phyloP scores from a whole-genome alignment of 1,140 invertebrate species.

The Listronotus oregonensis region DNA sequence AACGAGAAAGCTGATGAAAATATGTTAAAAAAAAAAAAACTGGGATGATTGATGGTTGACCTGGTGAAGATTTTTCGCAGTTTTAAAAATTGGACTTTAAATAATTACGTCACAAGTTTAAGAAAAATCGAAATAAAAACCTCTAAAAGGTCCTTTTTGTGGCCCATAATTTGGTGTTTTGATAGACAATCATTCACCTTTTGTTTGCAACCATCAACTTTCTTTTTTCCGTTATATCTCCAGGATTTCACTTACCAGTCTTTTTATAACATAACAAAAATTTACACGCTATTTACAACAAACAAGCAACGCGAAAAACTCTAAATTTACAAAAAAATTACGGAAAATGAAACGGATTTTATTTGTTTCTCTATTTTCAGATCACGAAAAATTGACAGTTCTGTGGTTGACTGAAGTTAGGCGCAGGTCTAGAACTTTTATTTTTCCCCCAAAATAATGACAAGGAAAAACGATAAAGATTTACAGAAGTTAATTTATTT shows the following conservation, averaged over 20 bases:
- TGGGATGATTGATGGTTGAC: background rate
- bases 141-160: background rate
- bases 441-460: constrained; percentile 7
- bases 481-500: too few species aligned
- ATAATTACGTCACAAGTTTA: background rate
- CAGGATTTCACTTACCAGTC: constrained; percentile 38
- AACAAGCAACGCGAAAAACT: constrained; percentile 37
- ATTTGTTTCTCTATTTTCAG: constrained; percentile 35
- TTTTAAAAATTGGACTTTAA: constrained; percentile 15
- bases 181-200: constrained; percentile 46
- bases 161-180: constrained; percentile 34
- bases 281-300: constrained; percentile 43
- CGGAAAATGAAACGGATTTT: constrained; percentile 28
- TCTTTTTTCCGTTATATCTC: constrained; percentile 21
- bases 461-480: too few species aligned
- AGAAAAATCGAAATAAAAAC: background rate
- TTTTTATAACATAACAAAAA: constrained; percentile 49
- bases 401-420: constrained; percentile 20
- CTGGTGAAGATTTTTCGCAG: constrained; percentile 9
- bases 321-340: constrained; percentile 44
- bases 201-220: constrained; percentile 42
- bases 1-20: constrained; percentile 6
- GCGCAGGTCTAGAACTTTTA: constrained; percentile 11
- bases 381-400: constrained; percentile 35
- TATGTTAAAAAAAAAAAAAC: constrained; percentile 1